phyloP scores from a whole-genome alignment of 2,797 vertebrate species.

The Fringilla coelebs region DNA sequence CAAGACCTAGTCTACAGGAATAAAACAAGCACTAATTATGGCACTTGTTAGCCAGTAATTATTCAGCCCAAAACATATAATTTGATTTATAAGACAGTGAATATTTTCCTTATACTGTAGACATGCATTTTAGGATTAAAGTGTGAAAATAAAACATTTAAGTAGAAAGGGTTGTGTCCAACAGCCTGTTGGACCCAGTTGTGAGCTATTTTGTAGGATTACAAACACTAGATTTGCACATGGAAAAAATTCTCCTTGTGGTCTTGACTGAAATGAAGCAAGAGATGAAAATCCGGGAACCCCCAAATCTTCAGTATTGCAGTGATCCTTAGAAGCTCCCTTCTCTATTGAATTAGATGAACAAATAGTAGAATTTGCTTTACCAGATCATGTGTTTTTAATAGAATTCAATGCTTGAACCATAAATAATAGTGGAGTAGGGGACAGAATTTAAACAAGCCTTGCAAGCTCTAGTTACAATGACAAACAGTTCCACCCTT shows the following conservation, averaged over 20 bases:
- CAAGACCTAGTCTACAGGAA: background rate
- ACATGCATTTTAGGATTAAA: background rate
- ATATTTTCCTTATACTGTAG: background rate
- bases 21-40: background rate
- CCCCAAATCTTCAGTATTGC: background rate
- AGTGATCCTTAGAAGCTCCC: background rate
- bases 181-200: background rate
- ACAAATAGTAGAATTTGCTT: constrained; percentile 27
- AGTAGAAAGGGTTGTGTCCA: background rate
- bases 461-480: constrained; percentile 57
- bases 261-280: background rate
- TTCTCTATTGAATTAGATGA: constrained; percentile 12
- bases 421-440: constrained; percentile 52
- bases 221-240: background rate
- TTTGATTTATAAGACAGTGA: background rate
- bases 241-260: background rate
- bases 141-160: background rate
- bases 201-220: background rate
- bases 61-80: background rate
- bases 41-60: background rate
- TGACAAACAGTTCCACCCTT: constrained; percentile 57
- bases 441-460: constrained; percentile 58
- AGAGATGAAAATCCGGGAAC: background rate
- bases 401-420: constrained; percentile 30
- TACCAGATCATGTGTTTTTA: constrained; percentile 40